A percentile compares a stretch with the other conserved stretches of the same genome.
Conservation (phyloP, 2,797 vertebrate genomes). For the Harpagifer antarcticus region DNA sequence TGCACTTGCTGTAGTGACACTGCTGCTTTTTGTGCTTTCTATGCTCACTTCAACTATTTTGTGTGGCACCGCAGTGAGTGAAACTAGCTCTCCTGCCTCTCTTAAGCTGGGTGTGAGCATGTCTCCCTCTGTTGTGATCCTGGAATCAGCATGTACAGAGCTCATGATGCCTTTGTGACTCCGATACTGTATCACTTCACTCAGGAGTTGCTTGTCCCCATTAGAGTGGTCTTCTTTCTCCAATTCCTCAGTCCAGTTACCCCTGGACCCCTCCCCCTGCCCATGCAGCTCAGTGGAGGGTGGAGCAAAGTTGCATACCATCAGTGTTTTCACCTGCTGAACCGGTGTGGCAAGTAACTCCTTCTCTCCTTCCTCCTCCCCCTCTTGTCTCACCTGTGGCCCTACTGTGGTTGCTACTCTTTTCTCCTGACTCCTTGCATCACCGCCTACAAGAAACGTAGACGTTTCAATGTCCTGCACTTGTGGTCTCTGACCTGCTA, state of each 20-base stretch:
- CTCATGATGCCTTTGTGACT: not conserved
- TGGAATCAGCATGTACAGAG: not conserved
- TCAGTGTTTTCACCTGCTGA: slow-evolving; percentile 52
- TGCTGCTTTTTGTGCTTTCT: not conserved
- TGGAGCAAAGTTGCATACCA: slow-evolving; percentile 67
- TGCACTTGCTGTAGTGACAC: not conserved
- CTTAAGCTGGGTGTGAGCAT: not conserved
- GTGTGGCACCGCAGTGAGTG: not conserved
- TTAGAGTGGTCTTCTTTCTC: slow-evolving; percentile 32
- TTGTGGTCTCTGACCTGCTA: not conserved
- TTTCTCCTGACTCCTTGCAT: slow-evolving; percentile 6
- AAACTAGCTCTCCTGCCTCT: slow-evolving; percentile 30
- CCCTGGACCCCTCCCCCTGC: slow-evolving; percentile 36
- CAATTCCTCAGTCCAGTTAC: slow-evolving; percentile 17
- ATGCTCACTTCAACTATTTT: not conserved
- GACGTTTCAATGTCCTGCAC: not conserved
- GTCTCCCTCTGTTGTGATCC: not conserved
- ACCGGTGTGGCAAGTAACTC: slow-evolving; percentile 70
- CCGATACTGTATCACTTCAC: not conserved
- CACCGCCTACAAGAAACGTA: not conserved
- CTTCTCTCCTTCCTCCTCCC: slow-evolving; percentile 31
- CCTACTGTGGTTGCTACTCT: not conserved
- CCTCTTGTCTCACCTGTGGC: slow-evolving; percentile 24
- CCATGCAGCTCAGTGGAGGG: slow-evolving; percentile 43
- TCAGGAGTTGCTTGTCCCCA: slow-evolving; percentile 4